Conservation (phyloP, 2,797 vertebrate genomes). For the Brotula barbata region DNA sequence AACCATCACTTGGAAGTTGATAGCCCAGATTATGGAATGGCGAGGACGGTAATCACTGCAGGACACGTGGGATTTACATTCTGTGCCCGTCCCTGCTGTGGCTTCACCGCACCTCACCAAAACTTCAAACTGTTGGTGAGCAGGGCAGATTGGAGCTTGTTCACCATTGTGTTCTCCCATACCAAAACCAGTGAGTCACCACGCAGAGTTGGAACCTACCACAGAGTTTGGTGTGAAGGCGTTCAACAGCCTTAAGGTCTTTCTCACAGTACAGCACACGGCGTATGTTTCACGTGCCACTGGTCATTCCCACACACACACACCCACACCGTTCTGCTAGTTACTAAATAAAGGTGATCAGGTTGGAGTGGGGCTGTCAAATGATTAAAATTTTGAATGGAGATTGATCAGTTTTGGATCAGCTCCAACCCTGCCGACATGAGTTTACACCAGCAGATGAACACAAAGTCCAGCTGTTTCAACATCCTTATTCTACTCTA, state of each 20-base stretch:
- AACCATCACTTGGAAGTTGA: constrained; percentile 40
- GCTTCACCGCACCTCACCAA: constrained; percentile 44
- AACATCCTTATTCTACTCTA: no score
- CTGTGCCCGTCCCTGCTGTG: constrained; percentile 25
- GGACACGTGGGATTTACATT: constrained; percentile 10
- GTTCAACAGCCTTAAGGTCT: constrained; percentile 46
- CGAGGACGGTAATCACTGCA: constrained; percentile 31
- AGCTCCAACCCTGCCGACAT: no score
- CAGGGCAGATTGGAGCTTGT: constrained; percentile 40
- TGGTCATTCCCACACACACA: no score
- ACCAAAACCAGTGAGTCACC: constrained; percentile 55
- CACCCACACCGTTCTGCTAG: no score
- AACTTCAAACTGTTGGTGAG: constrained; percentile 34
- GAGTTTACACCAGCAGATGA: no score
- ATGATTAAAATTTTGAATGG: no score
- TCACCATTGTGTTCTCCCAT: constrained; percentile 35
- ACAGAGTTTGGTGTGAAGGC: constrained; percentile 36
- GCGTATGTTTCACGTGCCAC: no score
- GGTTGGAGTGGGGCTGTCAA: no score
- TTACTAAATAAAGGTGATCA: no score
- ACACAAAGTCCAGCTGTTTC: no score
- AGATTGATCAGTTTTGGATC: no score
- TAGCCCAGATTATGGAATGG: constrained; percentile 5
- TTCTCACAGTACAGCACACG: no score
- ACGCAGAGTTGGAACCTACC: constrained; percentile 33